Conservation (phyloP, 2,797 vertebrate genomes). For the Ptychobarbus kaznakovi region DNA sequence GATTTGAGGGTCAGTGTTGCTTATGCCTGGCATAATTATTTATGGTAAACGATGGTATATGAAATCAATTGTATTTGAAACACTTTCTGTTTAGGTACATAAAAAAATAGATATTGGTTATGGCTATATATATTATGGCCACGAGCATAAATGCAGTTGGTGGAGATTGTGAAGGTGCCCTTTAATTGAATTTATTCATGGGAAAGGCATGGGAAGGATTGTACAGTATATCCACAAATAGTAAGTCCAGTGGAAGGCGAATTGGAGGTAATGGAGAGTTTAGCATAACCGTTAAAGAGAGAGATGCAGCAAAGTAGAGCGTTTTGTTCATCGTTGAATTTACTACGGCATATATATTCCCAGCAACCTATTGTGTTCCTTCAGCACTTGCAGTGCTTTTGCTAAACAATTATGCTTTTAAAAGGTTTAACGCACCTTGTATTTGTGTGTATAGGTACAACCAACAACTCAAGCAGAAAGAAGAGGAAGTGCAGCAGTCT, state of each 20-base stretch:
- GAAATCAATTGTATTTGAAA: background rate
- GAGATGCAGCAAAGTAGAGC: background rate
- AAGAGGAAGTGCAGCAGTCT: conserved; percentile 29
- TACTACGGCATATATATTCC: background rate
- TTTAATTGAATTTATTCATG: background rate
- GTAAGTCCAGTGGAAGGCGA: background rate
- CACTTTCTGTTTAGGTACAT: background rate
- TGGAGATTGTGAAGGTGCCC: background rate
- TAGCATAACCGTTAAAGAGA: background rate
- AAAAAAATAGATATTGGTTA: background rate
- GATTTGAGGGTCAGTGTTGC: background rate
- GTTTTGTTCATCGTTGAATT: background rate
- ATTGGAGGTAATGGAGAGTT: background rate
- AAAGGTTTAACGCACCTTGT: conserved; percentile 1
- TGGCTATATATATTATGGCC: background rate
- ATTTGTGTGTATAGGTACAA: conserved; percentile 57
- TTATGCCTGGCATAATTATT: background rate
- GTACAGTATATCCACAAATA: background rate
- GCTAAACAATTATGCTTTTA: background rate
- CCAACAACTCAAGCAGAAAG: conserved; percentile 51
- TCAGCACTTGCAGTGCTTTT: background rate
- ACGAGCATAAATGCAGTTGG: background rate
- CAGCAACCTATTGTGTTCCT: background rate
- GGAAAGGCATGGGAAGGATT: background rate
- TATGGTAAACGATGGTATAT: background rate